Base-by-base conservation (phyloP, 2,113 vertebrate species). In the Eubucco bourcierii region DNA sequence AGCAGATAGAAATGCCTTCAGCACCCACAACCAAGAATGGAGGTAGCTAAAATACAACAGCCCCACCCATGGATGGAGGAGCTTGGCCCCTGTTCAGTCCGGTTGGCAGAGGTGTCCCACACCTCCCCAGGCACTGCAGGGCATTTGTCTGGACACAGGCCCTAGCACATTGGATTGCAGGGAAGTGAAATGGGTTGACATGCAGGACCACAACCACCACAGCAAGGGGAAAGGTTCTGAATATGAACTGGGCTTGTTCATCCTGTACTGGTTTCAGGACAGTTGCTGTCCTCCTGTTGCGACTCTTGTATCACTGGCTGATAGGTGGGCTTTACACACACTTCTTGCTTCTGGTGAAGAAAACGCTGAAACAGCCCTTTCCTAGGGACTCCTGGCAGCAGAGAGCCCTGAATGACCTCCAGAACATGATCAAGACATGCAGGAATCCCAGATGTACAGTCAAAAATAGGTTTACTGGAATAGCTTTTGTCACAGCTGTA, bases 401-500 rank as follows among this genome's bases (percentile, higher is more conserved):
- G 44, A 64, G 56, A 47, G 31, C 73, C 50, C 34, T 33, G 34
- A 80, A 31, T 19, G 24, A 50, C 59, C 72, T 50, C 66, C 29
- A 72, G 9, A 83, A 77, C 55, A 12, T 50, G 20, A 71, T 19
- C n/a, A 90, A 91, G 68, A 71, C 0, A 0, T 53, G 47, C 85
- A 93, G 71, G n/a, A 93, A 94, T 70, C 94, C 77, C 88, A 90
- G 23, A 19, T 37, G 39, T 95, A 97, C 90, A 93, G 93, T 97
- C 85, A 96, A 97, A 98, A 97, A 97, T 95, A 98, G 87, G 83
- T 97, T 97, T 97, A 97, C 96, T 98, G 95, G 97, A 97, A 98
- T 97, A 97, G 96, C 94, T 97, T 97, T 91, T 96, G 96, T 96
- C 93, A 96, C 80, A 97, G 87, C 78, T 86, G 84, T 96, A 97